A percentile compares a stretch with the other conserved stretches of the same genome.
phyloP scores from a whole-genome alignment of 2,888 invertebrate genomes.

The Andrena camellia region DNA sequence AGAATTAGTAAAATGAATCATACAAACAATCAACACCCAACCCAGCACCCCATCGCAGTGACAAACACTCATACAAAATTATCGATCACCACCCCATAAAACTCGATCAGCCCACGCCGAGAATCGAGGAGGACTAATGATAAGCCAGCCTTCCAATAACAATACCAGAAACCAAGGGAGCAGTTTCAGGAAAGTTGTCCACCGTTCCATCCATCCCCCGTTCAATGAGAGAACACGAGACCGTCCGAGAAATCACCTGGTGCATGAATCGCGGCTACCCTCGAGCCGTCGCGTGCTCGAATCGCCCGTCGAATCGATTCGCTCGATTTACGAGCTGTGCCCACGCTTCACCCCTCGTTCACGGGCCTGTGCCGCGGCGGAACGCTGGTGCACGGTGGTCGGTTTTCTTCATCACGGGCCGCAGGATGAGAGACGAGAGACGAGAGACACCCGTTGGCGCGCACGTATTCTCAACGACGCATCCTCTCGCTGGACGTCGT shows the following conservation, averaged over 20 bases:
- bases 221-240: neutral
- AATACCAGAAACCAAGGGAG: neutral
- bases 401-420: conserved; percentile 28
- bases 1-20: neutral
- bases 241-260: conserved; percentile 50
- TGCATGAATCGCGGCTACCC: conserved; percentile 19
- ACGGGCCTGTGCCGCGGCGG: conserved; percentile 2
- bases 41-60: neutral
- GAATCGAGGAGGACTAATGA: neutral
- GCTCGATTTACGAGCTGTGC: conserved; percentile 41
- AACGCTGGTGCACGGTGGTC: conserved; percentile 26
- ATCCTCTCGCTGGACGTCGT: neutral
- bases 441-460: conserved; percentile 24
- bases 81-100: conserved; percentile 1
- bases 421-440: conserved; percentile 12
- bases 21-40: neutral
- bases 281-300: conserved; percentile 33
- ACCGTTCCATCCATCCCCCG: conserved; percentile 14
- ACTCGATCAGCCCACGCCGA: neutral
- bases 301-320: conserved; percentile 52
- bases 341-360: conserved; percentile 21
- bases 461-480: conserved; percentile 31
- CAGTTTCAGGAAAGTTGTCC: neutral
- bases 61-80: neutral
- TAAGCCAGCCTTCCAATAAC: neutral